Evolutionary conservation across 2,113 vertebrate species (phyloP).

Genomic region (Trichomycterus rosablanca): DNA sequence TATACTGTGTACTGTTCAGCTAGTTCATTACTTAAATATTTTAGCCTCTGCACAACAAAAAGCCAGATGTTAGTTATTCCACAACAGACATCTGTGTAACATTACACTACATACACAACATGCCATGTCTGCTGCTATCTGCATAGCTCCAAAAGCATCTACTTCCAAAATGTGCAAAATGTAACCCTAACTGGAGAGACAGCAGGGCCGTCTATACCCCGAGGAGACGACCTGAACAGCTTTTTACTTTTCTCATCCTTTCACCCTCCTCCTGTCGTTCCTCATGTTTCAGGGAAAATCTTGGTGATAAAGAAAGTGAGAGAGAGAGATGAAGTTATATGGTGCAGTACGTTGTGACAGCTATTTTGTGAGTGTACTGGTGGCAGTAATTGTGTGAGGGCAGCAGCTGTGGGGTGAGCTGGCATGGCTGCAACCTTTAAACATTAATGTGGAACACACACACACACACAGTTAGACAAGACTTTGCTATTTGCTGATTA

Average conservation of each 20-base stretch:
- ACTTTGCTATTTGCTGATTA: too few species aligned
- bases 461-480: constrained; percentile 22
- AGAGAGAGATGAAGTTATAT: constrained; percentile 4
- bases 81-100: constrained; percentile 9
- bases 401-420: constrained; percentile 60
- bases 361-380: constrained; percentile 19
- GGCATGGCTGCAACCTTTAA: constrained; percentile 13
- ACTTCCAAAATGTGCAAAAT: constrained; percentile 22
- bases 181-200: constrained; percentile 36
- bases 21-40: too few species aligned
- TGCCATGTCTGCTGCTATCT: constrained; percentile 24
- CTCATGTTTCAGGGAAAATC: constrained; percentile 34
- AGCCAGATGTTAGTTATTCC: constrained; percentile 29
- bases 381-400: constrained; percentile 36
- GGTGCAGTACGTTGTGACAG: constrained; percentile 18
- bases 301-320: not conserved
- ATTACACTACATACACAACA: constrained; percentile 19
- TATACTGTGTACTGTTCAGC: too few species aligned
- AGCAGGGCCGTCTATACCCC: constrained; percentile 34
- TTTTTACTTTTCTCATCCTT: constrained; percentile 2
- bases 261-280: constrained; percentile 11
- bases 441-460: constrained; percentile 27
- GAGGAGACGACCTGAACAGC: constrained; percentile 15
- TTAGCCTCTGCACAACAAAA: constrained; percentile 1
- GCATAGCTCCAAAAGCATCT: constrained; percentile 19